phyloP scores from a whole-genome alignment of 2,113 vertebrate genomes.

The Nyctereutes procyonoides region DNA sequence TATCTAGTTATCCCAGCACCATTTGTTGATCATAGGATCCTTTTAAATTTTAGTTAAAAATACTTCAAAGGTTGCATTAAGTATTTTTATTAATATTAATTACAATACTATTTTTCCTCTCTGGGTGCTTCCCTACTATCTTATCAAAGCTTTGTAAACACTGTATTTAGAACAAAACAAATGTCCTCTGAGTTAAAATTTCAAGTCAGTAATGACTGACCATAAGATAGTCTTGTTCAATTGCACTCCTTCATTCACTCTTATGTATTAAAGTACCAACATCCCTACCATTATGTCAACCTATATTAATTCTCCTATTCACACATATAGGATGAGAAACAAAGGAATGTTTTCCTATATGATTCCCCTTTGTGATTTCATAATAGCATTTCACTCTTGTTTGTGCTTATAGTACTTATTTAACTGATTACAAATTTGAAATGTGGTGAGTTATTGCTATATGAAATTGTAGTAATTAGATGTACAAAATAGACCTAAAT shows the following conservation, averaged over 20 bases:
- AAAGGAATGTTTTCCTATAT: constrained; percentile 23
- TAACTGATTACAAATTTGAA: constrained; percentile 48
- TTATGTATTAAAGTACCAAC: constrained; percentile 24
- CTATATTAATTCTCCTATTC: constrained; percentile 58
- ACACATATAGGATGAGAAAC: neutral
- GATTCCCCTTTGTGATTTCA: constrained; percentile 40
- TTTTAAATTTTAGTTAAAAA: constrained; percentile 53
- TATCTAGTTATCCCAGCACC: neutral
- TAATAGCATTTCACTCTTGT: constrained; percentile 18
- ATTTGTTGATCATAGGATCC: constrained; percentile 15
- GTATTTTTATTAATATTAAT: constrained; percentile 50
- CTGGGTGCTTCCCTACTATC: neutral
- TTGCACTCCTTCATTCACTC: constrained; percentile 33
- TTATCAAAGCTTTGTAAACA: constrained; percentile 34
- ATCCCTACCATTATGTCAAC: constrained; percentile 2
- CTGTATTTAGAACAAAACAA: constrained; percentile 54
- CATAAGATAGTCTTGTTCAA: neutral
- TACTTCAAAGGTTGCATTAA: neutral
- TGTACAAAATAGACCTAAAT: neutral
- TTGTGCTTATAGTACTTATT: neutral
- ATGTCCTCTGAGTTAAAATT: constrained; percentile 48
- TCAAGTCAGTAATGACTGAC: constrained; percentile 53
- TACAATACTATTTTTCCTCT: neutral
- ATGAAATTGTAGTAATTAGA: neutral
- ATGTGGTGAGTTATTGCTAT: neutral